phyloP scores from a whole-genome alignment of 2,797 vertebrate species.

The Ctenosaura bakeri region DNA sequence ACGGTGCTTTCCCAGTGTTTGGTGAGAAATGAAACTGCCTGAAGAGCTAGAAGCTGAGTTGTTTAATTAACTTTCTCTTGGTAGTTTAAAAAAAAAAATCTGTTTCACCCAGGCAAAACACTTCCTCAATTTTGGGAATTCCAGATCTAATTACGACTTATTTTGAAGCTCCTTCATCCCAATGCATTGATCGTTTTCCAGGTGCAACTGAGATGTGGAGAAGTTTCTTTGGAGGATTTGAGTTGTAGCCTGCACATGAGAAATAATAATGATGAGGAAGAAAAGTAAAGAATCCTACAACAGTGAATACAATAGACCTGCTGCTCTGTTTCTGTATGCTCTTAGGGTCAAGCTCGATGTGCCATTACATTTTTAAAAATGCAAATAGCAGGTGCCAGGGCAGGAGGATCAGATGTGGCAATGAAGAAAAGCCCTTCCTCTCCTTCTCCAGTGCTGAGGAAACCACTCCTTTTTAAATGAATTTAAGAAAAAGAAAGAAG shows the following conservation, averaged over 20 bases:
- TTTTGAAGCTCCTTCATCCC: background rate
- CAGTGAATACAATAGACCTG: background rate
- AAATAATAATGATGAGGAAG: background rate
- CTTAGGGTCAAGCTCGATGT: background rate
- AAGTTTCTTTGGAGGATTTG: background rate
- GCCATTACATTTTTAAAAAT: background rate
- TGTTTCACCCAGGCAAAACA: constrained; percentile 22
- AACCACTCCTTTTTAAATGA: background rate
- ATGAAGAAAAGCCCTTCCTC: background rate
- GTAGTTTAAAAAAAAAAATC: background rate
- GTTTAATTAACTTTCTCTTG: constrained; percentile 19
- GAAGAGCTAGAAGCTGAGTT: fast-evolving
- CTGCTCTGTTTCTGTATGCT: background rate
- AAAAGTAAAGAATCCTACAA: background rate
- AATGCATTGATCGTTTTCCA: background rate
- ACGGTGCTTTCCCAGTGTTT: constrained; percentile 22
- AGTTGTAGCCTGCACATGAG: background rate
- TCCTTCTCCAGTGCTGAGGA: background rate
- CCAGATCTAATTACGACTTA: background rate
- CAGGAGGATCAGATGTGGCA: background rate
- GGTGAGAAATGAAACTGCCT: background rate
- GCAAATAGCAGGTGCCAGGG: too few relatives aligned
- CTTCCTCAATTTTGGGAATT: background rate
- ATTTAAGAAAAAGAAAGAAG: too few relatives aligned
- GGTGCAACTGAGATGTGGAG: background rate